Evolutionary conservation across 2,113 vertebrate genomes (phyloP).

Genomic region (Alouatta palliata): DNA sequence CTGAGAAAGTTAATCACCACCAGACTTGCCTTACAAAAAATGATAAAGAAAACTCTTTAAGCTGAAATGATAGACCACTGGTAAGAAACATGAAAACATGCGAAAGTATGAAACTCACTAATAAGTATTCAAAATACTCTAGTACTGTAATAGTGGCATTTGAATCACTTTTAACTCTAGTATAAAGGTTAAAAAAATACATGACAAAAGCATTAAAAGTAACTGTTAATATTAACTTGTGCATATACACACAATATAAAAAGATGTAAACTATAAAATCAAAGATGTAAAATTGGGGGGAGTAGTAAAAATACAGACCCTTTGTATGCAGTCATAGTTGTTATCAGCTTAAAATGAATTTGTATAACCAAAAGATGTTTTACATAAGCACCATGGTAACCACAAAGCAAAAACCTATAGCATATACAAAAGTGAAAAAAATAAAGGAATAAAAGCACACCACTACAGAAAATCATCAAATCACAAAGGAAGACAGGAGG

Average conservation of each 20-base stretch:
- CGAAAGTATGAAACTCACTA: background rate
- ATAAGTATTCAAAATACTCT: background rate
- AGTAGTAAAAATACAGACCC: background rate
- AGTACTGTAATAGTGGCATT: background rate
- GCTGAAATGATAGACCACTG: background rate
- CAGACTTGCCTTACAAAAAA: background rate
- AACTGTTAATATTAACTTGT: background rate
- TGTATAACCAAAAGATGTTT: background rate
- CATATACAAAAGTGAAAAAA: background rate
- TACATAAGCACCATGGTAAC: background rate
- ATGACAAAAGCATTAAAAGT: background rate
- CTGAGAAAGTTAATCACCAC: background rate
- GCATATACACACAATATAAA: background rate
- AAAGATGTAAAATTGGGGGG: background rate
- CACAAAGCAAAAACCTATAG: background rate
- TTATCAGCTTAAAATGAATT: background rate
- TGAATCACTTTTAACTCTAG: background rate
- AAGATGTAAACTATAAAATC: background rate
- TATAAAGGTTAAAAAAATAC: background rate
- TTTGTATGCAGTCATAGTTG: background rate
- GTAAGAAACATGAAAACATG: background rate
- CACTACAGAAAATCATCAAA: background rate
- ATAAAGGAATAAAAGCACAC: background rate
- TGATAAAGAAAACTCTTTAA: background rate
- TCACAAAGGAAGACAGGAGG: background rate